phyloP scores from a whole-genome alignment of 2,797 vertebrate genomes.

The Platalea minor region DNA sequence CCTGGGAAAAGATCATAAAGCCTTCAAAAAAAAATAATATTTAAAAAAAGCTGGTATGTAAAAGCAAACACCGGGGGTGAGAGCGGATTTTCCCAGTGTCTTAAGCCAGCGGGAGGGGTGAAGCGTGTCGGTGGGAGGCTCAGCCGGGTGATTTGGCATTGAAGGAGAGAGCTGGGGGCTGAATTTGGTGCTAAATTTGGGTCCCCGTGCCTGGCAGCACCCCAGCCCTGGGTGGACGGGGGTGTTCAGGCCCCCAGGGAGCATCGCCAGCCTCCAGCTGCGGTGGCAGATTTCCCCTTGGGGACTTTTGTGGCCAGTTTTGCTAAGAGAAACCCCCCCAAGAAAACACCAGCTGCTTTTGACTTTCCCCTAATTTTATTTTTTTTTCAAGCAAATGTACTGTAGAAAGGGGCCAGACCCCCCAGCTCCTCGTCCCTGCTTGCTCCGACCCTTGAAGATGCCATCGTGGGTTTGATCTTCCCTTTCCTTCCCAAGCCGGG shows the following conservation, averaged over 20 bases:
- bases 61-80: neutral
- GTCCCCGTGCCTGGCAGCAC: neutral
- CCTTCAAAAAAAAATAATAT: neutral
- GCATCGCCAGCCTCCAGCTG: neutral
- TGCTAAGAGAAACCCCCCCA: neutral
- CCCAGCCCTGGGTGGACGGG: neutral
- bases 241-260: neutral
- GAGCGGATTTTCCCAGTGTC: neutral
- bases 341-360: neutral
- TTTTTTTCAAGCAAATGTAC: neutral
- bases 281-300: accelerated
- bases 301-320: neutral
- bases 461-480: neutral
- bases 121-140: accelerated
- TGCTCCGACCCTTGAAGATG: neutral
- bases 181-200: neutral
- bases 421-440: neutral
- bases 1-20: constrained; percentile 2
- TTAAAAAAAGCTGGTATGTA: neutral
- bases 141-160: neutral
- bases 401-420: accelerated
- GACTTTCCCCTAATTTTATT: neutral
- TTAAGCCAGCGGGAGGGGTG: accelerated
- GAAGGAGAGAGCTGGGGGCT: neutral
- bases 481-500: neutral